Percentiles rank a stretch among this genome's conserved stretches.
phyloP scores from a whole-genome alignment of 2,113 vertebrate genomes.

The Chinchilla lanigera region DNA sequence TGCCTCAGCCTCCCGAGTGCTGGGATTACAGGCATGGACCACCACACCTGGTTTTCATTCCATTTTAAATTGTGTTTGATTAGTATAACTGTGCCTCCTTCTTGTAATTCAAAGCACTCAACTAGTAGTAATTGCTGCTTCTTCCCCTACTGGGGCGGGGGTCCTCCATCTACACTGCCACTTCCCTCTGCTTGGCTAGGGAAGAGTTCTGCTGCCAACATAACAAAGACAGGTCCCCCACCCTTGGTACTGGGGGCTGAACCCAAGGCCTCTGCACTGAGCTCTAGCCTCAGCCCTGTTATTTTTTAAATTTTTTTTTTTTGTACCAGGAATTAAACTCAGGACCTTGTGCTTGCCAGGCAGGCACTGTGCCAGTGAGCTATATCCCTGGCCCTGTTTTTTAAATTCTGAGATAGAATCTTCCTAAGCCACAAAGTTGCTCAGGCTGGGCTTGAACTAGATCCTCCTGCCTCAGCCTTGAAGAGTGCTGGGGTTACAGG shows the following conservation, averaged over 20 bases:
- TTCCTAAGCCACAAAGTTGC: neutral
- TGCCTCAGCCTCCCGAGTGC: neutral
- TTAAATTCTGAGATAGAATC: neutral
- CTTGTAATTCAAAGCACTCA: neutral
- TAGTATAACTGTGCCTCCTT: neutral
- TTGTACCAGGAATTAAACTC: too few relatives aligned
- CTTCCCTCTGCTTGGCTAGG: neutral
- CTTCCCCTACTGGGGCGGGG: neutral
- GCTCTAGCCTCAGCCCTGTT: neutral
- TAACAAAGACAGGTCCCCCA: neutral
- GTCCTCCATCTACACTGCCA: fast-evolving
- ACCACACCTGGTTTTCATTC: neutral
- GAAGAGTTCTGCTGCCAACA: neutral
- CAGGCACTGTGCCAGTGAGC: too few relatives aligned
- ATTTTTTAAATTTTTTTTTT: too few relatives aligned
- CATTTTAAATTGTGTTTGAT: neutral
- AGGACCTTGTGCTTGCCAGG: too few relatives aligned
- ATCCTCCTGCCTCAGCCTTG: neutral
- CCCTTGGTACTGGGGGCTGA: neutral
- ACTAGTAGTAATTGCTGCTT: fast-evolving
- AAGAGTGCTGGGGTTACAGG: neutral
- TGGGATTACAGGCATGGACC: neutral
- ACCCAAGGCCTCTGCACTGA: neutral
- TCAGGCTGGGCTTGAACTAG: neutral
- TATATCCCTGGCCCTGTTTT: neutral